phyloP scores from a whole-genome alignment of 2,113 vertebrate species.

The Atractosteus spatula region DNA sequence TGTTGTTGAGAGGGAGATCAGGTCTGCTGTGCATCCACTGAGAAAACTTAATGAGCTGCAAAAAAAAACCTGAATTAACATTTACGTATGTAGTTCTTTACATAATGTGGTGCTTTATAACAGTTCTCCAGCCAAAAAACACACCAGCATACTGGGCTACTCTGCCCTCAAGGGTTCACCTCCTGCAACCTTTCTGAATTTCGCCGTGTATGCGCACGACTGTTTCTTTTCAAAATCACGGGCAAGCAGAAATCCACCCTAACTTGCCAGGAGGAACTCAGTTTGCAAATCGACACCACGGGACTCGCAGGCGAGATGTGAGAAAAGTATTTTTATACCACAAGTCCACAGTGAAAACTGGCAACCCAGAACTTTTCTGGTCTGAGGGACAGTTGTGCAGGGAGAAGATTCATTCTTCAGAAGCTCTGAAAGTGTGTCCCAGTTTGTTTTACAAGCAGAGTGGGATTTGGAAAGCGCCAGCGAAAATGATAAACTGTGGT shows the following conservation, averaged over 20 bases:
- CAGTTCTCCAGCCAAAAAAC: conserved; percentile 40
- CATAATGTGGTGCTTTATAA: conserved; percentile 35
- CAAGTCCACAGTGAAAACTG: conserved; percentile 26
- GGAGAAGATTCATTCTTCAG: conserved; percentile 32
- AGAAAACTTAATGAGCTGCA: conserved; percentile 42
- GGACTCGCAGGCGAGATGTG: too few species aligned
- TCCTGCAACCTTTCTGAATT: conserved; percentile 23
- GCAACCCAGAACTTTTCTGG: conserved; percentile 17
- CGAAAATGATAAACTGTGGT: too few species aligned
- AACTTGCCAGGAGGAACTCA: not conserved
- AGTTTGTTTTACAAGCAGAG: too few species aligned
- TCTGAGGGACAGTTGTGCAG: conserved; percentile 27
- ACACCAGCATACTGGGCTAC: conserved; percentile 40
- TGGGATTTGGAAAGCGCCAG: too few species aligned
- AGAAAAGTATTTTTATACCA: conserved; percentile 26
- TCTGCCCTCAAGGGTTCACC: conserved; percentile 34
- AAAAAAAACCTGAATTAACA: conserved; percentile 48
- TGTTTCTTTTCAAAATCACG: conserved; percentile 33
- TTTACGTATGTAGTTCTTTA: conserved; percentile 45
- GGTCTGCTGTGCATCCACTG: too few species aligned
- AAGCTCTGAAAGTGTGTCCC: conserved; percentile 11
- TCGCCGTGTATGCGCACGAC: conserved; percentile 27
- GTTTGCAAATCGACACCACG: too few species aligned
- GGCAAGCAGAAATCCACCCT: conserved; percentile 38
- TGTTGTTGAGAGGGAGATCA: too few species aligned